A percentile compares a stretch with the other conserved stretches of the same genome.
phyloP scores from a whole-genome alignment of 2,888 invertebrate species.

The Ichneumon xanthorius region DNA sequence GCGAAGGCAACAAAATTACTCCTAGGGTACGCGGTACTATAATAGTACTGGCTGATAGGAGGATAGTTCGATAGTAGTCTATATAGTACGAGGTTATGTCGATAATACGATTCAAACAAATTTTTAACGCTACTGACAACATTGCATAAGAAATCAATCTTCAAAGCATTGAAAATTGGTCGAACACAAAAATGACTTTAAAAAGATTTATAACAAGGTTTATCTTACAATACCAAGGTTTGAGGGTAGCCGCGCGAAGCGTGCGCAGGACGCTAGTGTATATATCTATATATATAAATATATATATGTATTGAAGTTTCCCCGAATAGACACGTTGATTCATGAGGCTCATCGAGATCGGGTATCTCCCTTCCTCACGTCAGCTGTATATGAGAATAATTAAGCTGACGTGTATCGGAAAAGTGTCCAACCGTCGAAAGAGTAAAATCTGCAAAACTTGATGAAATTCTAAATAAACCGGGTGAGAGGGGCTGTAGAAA shows the following conservation, averaged over 20 bases:
- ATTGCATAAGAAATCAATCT: too few species aligned
- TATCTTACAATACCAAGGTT: constrained; percentile 35
- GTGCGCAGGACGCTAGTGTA: too few species aligned
- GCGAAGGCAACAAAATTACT: not conserved
- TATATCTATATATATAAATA: not conserved
- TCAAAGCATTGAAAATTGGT: too few species aligned
- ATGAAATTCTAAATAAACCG: constrained; percentile 58
- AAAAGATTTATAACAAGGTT: not conserved
- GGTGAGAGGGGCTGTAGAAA: constrained; percentile 15
- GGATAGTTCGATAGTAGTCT: too few species aligned
- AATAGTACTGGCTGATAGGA: too few species aligned
- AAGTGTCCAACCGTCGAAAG: constrained; percentile 60
- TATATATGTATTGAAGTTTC: constrained; percentile 10
- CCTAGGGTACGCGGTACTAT: too few species aligned
- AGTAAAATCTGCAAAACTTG: constrained; percentile 50
- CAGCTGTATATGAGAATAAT: constrained; percentile 50
- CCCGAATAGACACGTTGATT: constrained; percentile 33
- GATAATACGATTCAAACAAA: too few species aligned
- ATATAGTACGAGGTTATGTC: too few species aligned
- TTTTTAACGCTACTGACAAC: too few species aligned
- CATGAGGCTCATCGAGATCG: constrained; percentile 27
- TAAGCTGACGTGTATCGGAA: constrained; percentile 64
- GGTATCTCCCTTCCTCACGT: constrained; percentile 10
- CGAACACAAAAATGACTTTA: too few species aligned
- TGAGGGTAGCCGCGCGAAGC: constrained; percentile 21